phyloP scores from a whole-genome alignment of 2,797 vertebrate genomes.

The Lacerta viridis region DNA sequence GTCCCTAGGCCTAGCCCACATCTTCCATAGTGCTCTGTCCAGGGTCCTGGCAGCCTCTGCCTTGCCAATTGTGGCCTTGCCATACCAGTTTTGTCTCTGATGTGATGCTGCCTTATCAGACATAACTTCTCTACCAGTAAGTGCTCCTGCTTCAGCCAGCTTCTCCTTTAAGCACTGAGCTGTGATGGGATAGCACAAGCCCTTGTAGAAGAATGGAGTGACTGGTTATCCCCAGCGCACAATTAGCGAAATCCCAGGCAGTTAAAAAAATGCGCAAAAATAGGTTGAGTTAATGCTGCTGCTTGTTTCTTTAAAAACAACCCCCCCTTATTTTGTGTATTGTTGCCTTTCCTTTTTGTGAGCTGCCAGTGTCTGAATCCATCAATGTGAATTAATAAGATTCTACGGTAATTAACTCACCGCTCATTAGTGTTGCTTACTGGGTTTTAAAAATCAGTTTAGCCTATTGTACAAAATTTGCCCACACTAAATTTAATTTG shows the following conservation, averaged over 20 bases:
- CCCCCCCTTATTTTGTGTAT: background rate
- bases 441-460: slow-evolving; percentile 65
- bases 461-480: slow-evolving; percentile 47
- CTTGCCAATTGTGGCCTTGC: too few relatives aligned
- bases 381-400: slow-evolving; percentile 34
- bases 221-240: background rate
- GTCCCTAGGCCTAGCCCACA: too few relatives aligned
- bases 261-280: slow-evolving; percentile 37
- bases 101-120: too few relatives aligned
- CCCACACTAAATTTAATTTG: slow-evolving; percentile 62
- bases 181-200: too few relatives aligned
- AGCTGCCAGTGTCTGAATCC: slow-evolving; percentile 34
- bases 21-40: too few relatives aligned
- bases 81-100: too few relatives aligned
- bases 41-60: too few relatives aligned
- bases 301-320: background rate
- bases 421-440: slow-evolving; percentile 40
- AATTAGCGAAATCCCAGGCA: slow-evolving; percentile 19
- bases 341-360: background rate
- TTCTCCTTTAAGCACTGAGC: too few relatives aligned
- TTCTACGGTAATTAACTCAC: slow-evolving; percentile 1
- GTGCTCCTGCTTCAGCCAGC: too few relatives aligned
- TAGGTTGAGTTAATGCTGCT: background rate
- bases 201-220: background rate
- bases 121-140: too few relatives aligned